Evolutionary conservation across 2,888 invertebrate species (phyloP), one percentile per base, ranked within the genome.

Genomic region (Asteroscopus sphinx): DNA sequence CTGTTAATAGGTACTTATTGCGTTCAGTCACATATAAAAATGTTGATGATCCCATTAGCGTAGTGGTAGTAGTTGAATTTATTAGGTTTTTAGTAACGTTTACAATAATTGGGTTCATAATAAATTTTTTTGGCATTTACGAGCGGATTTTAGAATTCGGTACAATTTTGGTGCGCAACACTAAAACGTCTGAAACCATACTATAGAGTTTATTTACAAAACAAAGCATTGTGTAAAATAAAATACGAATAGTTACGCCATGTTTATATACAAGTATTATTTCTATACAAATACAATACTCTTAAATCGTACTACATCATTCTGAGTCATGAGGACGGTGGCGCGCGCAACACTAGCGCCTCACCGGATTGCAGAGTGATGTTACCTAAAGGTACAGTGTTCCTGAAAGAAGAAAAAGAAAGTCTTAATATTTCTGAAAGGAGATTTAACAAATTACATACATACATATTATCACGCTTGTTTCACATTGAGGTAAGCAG

Each of bases 361-460:
- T 90, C 89, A 11, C 89, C 89, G 0, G 86, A 63, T 37, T 68
- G 74, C 2, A 89, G 75, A 1, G 72, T 76, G 11, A 87, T 35
- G 1, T 49, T 53, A 0, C 77, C 80, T 4, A 76, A 37, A 0
- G 66, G 21, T 12, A 88, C 59, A 1, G 61, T 42, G 21, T 73
- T 60, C 12, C 87, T 88, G 84, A 83, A 64, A 45, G 48, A 65
- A 57, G 52, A 30, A 3, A 21, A 16, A 1, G 26, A 26, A 5
- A 26, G 2, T 21, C 2, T 4, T n/a, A 5, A 1, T 17, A 26
- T 1, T 26, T 26, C 7, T 8, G 1, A 8, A 1, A 6, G 26
- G 26, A 8, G 8, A 1, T 26, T 26, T 26, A 12, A 3, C 12
- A 4, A 32, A 12, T 12, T 12, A 35, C n/a, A n/a, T n/a, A n/a